Conservation (phyloP, 1,140 invertebrate species). For the Tetraneura akinire region DNA sequence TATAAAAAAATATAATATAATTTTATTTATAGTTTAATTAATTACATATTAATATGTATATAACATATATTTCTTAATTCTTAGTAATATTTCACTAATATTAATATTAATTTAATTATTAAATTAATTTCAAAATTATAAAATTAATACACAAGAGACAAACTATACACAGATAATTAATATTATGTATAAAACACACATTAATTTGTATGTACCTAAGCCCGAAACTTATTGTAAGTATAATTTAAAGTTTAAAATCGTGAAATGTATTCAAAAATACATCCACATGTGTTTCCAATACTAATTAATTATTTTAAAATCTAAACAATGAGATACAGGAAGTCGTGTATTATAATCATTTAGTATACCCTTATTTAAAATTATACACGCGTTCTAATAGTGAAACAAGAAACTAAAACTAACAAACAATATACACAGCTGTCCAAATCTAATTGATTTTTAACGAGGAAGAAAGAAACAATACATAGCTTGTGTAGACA, state of each 20-base stretch:
- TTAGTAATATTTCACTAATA: too few relatives aligned
- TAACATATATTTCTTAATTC: too few relatives aligned
- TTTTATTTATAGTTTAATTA: too few relatives aligned
- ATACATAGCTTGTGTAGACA: background rate
- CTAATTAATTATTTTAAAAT: background rate
- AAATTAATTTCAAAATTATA: too few relatives aligned
- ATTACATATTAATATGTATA: too few relatives aligned
- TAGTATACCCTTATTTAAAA: background rate
- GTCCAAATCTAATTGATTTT: background rate
- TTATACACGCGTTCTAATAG: background rate
- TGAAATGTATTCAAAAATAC: background rate
- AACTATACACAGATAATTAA: too few relatives aligned
- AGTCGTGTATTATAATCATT: background rate
- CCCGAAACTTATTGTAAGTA: background rate
- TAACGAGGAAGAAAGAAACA: background rate
- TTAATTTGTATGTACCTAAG: too few relatives aligned
- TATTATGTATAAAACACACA: too few relatives aligned
- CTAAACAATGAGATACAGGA: background rate
- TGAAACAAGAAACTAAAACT: background rate
- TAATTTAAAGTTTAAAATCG: background rate
- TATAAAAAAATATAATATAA: too few relatives aligned
- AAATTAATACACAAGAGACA: too few relatives aligned
- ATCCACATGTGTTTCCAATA: background rate
- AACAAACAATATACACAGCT: background rate
- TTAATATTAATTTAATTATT: too few relatives aligned